These are phyloP conservation scores for Anastatus disparis DNA, from an alignment of 1,140 invertebrate species.

Conservation along the genomic window DNA sequence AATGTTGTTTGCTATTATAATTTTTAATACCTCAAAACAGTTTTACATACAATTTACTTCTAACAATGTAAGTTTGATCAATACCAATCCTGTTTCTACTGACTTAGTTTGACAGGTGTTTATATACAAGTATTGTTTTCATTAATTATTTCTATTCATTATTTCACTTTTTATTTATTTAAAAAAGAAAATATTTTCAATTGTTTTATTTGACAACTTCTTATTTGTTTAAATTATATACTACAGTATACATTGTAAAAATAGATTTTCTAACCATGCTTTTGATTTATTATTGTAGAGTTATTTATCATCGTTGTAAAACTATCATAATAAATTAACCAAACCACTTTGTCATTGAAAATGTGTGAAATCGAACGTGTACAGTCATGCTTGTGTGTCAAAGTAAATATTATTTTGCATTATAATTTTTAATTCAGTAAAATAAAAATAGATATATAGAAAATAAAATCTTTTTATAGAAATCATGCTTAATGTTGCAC, in stretches of 20 bases:
- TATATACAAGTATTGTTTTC: too few relatives aligned
- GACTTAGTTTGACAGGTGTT: too few relatives aligned
- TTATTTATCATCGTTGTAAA: too few relatives aligned
- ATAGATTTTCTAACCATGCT: conserved; percentile 9
- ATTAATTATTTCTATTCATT: too few relatives aligned
- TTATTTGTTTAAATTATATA: neutral
- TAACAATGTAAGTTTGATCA: conserved; percentile 19
- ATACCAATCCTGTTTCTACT: neutral
- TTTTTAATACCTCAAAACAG: neutral
- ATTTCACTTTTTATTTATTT: too few relatives aligned
- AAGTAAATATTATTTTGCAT: too few relatives aligned
- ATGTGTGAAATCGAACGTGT: too few relatives aligned
- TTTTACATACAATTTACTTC: neutral
- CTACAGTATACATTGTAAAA: neutral
- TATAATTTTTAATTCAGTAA: too few relatives aligned
- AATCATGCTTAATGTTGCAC: too few relatives aligned
- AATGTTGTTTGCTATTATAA: neutral
- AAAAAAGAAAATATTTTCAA: neutral
- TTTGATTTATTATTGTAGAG: neutral
- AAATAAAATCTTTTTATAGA: neutral
- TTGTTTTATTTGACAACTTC: conserved; percentile 2
- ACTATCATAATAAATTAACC: too few relatives aligned
- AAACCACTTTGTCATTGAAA: neutral
- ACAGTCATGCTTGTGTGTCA: too few relatives aligned
- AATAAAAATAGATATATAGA: too few relatives aligned